A percentile compares a stretch with the other conserved stretches of the same genome.
Evolutionary conservation across 1,140 invertebrate genomes (phyloP).

Genomic region (Solen grandis): DNA sequence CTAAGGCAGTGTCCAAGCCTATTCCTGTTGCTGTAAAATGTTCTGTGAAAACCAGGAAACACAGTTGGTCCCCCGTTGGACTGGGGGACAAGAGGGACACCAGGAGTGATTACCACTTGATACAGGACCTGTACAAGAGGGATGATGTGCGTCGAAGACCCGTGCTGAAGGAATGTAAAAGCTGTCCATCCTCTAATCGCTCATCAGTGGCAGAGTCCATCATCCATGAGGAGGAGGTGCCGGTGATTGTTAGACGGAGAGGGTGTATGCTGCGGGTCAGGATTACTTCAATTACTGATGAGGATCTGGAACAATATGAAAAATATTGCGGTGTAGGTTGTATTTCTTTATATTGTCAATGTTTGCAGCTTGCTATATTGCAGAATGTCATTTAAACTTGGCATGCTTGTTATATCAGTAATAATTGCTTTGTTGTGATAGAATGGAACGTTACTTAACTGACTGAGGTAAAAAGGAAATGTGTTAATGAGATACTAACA

Average conservation of each 20-base stretch:
- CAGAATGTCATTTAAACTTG: too few species aligned
- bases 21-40: not conserved
- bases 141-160: not conserved
- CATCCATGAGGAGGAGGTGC: conserved; percentile 80
- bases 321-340: conserved; percentile 40
- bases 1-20: not conserved
- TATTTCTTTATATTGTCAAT: too few species aligned
- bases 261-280: conserved; percentile 80
- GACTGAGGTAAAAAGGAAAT: too few species aligned
- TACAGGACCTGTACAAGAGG: not conserved
- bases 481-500: too few species aligned
- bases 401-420: too few species aligned
- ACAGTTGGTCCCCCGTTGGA: not conserved
- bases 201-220: conserved; percentile 69
- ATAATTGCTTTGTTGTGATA: too few species aligned
- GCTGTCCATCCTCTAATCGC: not conserved
- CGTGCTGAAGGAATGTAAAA: not conserved
- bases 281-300: conserved; percentile 73
- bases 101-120: not conserved
- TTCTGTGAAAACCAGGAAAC: not conserved
- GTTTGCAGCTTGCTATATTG: too few species aligned
- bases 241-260: conserved; percentile 80
- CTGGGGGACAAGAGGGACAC: not conserved
- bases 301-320: conserved; percentile 54
- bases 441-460: too few species aligned